phyloP scores from a whole-genome alignment of 2,888 invertebrate species.

The Stenodera caucasica region DNA sequence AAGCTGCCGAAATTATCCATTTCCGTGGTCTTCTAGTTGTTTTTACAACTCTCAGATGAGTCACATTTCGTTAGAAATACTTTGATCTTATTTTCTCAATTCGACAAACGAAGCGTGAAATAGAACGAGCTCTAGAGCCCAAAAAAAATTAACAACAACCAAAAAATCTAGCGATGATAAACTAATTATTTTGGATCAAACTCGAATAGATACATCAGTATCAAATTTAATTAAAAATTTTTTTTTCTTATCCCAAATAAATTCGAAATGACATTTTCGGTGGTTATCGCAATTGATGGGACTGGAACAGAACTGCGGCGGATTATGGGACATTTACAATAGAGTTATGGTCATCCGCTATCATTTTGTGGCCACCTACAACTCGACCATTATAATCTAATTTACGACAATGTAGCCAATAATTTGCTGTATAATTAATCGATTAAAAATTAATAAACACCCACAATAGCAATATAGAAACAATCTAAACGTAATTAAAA shows the following conservation, averaged over 20 bases:
- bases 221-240: not conserved
- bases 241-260: slow-evolving; percentile 22
- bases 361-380: slow-evolving; percentile 34
- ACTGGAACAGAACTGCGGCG: slow-evolving; percentile 19
- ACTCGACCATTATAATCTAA: slow-evolving; percentile 37
- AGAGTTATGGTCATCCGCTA: slow-evolving; percentile 48
- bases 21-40: too few relatives aligned
- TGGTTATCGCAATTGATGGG: slow-evolving; percentile 11
- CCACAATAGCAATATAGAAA: slow-evolving; percentile 3
- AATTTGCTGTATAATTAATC: slow-evolving; percentile 30
- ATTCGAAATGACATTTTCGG: slow-evolving; percentile 14
- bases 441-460: slow-evolving; percentile 38
- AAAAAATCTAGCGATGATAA: too few relatives aligned
- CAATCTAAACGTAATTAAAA: not conserved
- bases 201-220: not conserved
- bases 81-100: not conserved
- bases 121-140: not conserved
- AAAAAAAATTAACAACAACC: not conserved
- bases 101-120: slow-evolving; percentile 1
- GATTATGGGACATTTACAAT: slow-evolving; percentile 45
- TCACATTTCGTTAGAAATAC: too few relatives aligned
- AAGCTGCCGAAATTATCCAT: too few relatives aligned
- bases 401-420: slow-evolving; percentile 22
- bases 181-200: too few relatives aligned
- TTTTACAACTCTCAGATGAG: too few relatives aligned